Evolutionary conservation across 2,797 vertebrate genomes (phyloP).

Genomic region (Melanotaenia nigrans): DNA sequence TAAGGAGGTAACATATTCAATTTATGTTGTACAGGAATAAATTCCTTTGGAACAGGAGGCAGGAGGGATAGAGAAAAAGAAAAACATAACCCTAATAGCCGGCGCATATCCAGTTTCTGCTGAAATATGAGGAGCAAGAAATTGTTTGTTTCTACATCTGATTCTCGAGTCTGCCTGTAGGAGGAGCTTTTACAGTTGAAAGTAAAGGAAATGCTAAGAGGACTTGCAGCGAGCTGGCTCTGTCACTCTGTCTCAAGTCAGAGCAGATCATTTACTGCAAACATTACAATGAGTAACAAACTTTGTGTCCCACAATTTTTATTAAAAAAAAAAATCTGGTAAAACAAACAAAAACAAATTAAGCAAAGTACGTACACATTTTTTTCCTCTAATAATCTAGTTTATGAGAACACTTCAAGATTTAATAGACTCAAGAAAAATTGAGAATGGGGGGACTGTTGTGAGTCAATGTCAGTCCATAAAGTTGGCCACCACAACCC

Average conservation of each 20-base stretch:
- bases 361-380: constrained; percentile 30
- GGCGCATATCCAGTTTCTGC: constrained; percentile 5
- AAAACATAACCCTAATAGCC: background rate
- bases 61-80: background rate
- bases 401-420: constrained; percentile 12
- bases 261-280: constrained; percentile 7
- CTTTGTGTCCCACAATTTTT: constrained; percentile 9
- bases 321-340: constrained; percentile 6
- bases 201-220: constrained; percentile 30
- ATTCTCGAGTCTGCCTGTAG: constrained; percentile 70
- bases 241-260: background rate
- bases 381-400: background rate
- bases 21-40: background rate
- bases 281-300: background rate
- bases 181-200: constrained; percentile 73
- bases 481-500: constrained; percentile 58
- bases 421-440: constrained; percentile 30
- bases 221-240: constrained; percentile 17
- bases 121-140: constrained; percentile 11
- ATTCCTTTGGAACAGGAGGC: background rate
- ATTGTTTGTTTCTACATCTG: constrained; percentile 20
- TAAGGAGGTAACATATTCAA: background rate
- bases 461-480: constrained; percentile 57
- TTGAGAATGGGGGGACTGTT: constrained; percentile 22
- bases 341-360: background rate